Percentiles rank a stretch among this genome's conserved stretches.
Evolutionary conservation across 1,140 invertebrate genomes (phyloP).

Genomic region (Brachionus rotundiformis): DNA sequence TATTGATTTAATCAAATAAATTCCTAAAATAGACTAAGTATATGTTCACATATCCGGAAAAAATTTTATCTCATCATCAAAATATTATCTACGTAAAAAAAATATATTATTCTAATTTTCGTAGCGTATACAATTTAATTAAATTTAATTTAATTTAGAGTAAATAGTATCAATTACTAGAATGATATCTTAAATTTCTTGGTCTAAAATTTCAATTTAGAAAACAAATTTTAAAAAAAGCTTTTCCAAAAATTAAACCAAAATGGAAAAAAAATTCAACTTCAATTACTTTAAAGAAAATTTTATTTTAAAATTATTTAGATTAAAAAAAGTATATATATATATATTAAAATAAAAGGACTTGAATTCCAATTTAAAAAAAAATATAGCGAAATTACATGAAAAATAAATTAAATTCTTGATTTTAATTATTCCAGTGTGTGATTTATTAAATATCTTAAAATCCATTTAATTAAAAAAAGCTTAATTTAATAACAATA

Average conservation of each 20-base stretch:
- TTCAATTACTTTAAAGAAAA: neutral
- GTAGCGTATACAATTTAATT: too few species aligned
- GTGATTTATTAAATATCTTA: neutral
- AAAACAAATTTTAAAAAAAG: neutral
- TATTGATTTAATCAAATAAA: too few species aligned
- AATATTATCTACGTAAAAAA: too few species aligned
- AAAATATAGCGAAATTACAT: slow-evolving; percentile 13
- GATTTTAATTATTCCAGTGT: neutral
- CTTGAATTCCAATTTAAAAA: neutral
- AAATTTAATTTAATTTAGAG: too few species aligned
- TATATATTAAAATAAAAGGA: slow-evolving; percentile 8
- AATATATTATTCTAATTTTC: too few species aligned
- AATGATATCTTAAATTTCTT: neutral
- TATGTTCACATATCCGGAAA: too few species aligned
- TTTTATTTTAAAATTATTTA: slow-evolving; percentile 13
- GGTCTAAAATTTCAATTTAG: neutral
- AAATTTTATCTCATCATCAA: too few species aligned
- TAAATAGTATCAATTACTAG: neutral
- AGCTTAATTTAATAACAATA: neutral
- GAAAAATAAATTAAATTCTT: neutral
- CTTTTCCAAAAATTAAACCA: neutral
- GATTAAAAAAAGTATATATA: neutral
- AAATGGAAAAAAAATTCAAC: neutral
- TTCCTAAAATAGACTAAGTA: too few species aligned
- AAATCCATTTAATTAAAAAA: neutral